A percentile compares a stretch with the other conserved stretches of the same genome.
These are phyloP conservation scores for Xylota segnis DNA, from an alignment of 2,888 invertebrate species.

Conservation along the genomic window DNA sequence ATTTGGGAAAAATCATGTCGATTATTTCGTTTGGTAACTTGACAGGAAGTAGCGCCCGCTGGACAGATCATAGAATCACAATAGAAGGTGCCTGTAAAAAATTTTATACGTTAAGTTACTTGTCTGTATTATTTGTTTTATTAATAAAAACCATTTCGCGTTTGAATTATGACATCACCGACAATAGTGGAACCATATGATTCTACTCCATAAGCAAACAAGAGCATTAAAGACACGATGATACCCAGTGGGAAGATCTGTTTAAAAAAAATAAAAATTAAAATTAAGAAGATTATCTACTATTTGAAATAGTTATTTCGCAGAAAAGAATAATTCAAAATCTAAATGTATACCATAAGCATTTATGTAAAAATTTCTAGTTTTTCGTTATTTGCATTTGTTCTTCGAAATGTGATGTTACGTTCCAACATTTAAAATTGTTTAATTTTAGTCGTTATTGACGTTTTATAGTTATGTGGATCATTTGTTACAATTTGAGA, in stretches of 20 bases:
- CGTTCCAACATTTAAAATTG: too few species aligned
- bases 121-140: neutral
- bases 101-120: neutral
- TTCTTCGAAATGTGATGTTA: too few species aligned
- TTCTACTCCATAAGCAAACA: neutral
- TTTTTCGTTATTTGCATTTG: too few species aligned
- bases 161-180: constrained; percentile 23
- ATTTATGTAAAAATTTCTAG: too few species aligned
- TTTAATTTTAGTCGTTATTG: too few species aligned
- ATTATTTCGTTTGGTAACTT: constrained; percentile 48
- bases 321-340: too few species aligned
- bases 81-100: constrained; percentile 31
- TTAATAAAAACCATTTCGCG: constrained; percentile 2
- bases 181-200: constrained; percentile 4
- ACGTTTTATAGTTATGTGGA: too few species aligned
- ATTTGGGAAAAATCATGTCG: constrained; percentile 37
- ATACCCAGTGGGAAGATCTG: neutral
- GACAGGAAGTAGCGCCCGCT: neutral
- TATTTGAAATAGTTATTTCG: too few species aligned
- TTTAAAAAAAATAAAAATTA: neutral
- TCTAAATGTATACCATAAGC: too few species aligned
- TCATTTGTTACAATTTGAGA: too few species aligned
- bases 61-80: constrained; percentile 64
- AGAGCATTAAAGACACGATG: neutral
- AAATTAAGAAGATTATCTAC: neutral